Conservation (phyloP, 2,797 vertebrate genomes). For the Neoniphon sammara region DNA sequence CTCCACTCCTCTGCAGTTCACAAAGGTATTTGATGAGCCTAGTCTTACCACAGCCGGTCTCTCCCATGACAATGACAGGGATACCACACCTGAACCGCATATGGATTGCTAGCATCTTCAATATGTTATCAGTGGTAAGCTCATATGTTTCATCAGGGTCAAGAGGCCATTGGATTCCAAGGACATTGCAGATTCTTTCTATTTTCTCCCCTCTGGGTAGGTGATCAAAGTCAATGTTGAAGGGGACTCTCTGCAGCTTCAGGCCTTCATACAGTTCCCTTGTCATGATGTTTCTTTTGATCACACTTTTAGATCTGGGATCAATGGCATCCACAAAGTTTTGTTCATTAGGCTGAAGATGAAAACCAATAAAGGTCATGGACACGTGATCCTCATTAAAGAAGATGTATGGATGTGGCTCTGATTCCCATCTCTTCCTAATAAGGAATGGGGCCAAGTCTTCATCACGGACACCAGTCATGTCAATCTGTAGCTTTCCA, state of each 20-base stretch:
- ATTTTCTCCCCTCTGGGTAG: conserved; percentile 90
- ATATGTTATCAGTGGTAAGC: conserved; percentile 93
- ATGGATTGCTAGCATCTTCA: conserved; percentile 96
- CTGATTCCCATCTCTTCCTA: conserved; percentile 93
- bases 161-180: conserved; percentile 88
- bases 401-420: conserved; percentile 96
- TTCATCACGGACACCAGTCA: conserved; percentile 82
- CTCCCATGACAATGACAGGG: conserved; percentile 97
- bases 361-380: conserved; percentile 98
- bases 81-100: conserved; percentile 97
- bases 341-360: conserved; percentile 76
- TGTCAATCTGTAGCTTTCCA: conserved; percentile 72
- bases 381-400: conserved; percentile 92
- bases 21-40: conserved; percentile 93
- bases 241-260: conserved; percentile 88
- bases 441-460: conserved; percentile 91
- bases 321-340: conserved; percentile 87
- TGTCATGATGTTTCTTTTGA: conserved; percentile 88
- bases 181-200: conserved; percentile 86
- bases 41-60: conserved; percentile 97
- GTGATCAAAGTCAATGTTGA: conserved; percentile 89
- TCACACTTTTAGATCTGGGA: conserved; percentile 78
- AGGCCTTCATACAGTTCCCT: conserved; percentile 83
- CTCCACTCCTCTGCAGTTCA: conserved; percentile 81
- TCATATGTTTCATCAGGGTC: conserved; percentile 96